Evolutionary conservation across 1,140 invertebrate species (phyloP).

Genomic region (Euwallacea fornicatus): DNA sequence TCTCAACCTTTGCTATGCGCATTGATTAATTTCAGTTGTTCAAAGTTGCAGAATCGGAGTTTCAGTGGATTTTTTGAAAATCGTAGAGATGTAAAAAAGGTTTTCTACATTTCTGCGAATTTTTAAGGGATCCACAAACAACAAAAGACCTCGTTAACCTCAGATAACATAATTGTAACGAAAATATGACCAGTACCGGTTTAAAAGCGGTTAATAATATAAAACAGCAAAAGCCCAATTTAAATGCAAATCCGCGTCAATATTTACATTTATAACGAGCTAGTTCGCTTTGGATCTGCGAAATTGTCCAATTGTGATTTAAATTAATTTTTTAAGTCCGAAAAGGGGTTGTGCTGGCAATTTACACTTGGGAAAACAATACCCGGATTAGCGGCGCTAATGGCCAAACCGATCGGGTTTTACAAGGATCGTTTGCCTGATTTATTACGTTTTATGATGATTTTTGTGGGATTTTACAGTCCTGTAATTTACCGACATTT

Average conservation of each 20-base stretch:
- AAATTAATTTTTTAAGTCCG: slow-evolving; percentile 30
- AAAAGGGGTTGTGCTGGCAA: slow-evolving; percentile 21
- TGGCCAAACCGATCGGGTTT: slow-evolving; percentile 7
- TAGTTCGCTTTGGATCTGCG: slow-evolving; percentile 24
- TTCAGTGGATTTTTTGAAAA: too few species aligned
- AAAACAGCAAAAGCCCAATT: slow-evolving; percentile 48
- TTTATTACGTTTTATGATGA: too few species aligned
- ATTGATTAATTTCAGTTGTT: too few species aligned
- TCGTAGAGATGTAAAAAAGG: too few species aligned
- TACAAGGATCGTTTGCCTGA: slow-evolving; percentile 6
- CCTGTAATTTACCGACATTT: too few species aligned
- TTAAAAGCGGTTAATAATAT: slow-evolving; percentile 34
- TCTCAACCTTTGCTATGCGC: too few species aligned
- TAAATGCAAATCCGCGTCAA: slow-evolving; percentile 49
- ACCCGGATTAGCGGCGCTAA: slow-evolving; percentile 7
- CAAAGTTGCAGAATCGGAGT: too few species aligned
- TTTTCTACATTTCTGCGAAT: background rate
- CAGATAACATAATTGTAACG: too few species aligned
- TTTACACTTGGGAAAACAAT: slow-evolving; percentile 24
- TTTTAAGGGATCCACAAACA: background rate
- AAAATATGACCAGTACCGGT: too few species aligned
- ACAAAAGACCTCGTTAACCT: background rate
- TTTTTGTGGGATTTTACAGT: too few species aligned
- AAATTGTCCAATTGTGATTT: slow-evolving; percentile 37
- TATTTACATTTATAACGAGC: slow-evolving; percentile 45